A percentile compares a stretch with the other conserved stretches of the same genome.
These are phyloP conservation scores for Falco cherrug DNA, from an alignment of 2,797 vertebrate genomes.

Conservation along the genomic window DNA sequence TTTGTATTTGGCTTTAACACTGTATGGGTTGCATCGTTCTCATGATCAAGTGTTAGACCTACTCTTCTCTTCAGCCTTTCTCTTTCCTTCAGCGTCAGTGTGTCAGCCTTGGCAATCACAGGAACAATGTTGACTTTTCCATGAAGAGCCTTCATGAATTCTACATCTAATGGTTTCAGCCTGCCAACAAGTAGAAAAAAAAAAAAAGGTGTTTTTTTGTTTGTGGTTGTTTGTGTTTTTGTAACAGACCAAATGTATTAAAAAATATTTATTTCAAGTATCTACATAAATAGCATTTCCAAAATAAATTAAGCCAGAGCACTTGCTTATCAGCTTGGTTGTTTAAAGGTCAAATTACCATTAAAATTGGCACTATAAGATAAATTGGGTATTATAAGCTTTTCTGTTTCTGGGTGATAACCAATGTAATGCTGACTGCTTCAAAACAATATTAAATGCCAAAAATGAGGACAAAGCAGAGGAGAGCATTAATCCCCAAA, in stretches of 20 bases:
- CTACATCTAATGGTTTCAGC: constrained; percentile 87
- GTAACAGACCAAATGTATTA: background rate
- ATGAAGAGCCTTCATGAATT: constrained; percentile 91
- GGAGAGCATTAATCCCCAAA: background rate
- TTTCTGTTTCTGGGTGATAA: background rate
- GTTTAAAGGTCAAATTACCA: background rate
- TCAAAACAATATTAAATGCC: background rate
- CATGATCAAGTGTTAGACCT: constrained; percentile 27
- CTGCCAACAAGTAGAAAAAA: constrained; percentile 45
- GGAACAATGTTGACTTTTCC: constrained; percentile 90
- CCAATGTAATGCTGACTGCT: background rate
- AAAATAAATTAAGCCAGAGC: background rate
- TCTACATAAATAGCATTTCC: background rate
- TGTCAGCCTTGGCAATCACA: constrained; percentile 88
- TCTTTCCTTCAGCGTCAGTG: constrained; percentile 85
- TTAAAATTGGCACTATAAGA: background rate
- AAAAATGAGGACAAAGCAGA: background rate
- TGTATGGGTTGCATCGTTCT: background rate
- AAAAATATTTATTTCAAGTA: background rate
- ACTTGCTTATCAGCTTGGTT: background rate
- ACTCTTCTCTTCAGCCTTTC: constrained; percentile 91
- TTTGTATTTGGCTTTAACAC: background rate
- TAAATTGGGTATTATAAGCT: background rate
- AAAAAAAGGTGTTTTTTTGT: background rate
- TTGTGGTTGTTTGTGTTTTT: background rate